A percentile compares a stretch with the other conserved stretches of the same genome.
Conservation (phyloP, 2,888 invertebrate genomes). For the Drosophila longiperda region DNA sequence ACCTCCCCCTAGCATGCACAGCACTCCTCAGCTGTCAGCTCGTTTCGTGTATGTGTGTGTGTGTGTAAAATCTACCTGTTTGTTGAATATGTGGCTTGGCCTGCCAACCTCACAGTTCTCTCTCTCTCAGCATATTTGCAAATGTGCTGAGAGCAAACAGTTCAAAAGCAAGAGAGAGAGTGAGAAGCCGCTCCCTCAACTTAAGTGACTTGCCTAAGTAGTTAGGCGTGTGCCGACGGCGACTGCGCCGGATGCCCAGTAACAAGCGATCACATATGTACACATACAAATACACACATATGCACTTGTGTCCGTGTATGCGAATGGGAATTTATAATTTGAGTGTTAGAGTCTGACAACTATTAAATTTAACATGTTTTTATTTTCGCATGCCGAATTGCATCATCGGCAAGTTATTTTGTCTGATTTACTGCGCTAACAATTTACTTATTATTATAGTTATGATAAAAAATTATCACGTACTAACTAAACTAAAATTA, state of each 20-base stretch:
- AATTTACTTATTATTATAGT: conserved; percentile 19
- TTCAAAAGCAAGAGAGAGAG: conserved; percentile 22
- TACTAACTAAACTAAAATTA: conserved; percentile 12
- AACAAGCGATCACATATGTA: conserved; percentile 30
- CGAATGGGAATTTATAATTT: conserved; percentile 34
- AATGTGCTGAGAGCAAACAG: conserved; percentile 20
- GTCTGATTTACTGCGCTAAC: conserved; percentile 51
- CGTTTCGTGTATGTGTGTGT: neutral
- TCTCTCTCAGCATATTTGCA: conserved; percentile 42
- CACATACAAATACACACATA: conserved; percentile 6
- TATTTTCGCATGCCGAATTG: conserved; percentile 59
- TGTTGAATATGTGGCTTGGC: conserved; percentile 52
- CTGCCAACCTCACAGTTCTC: conserved; percentile 5
- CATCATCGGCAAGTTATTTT: conserved; percentile 67
- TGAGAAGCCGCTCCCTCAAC: conserved; percentile 64
- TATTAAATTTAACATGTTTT: conserved; percentile 49
- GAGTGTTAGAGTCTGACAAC: conserved; percentile 30
- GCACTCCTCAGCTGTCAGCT: conserved; percentile 21
- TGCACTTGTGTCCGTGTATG: neutral
- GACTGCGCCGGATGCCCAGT: conserved; percentile 43
- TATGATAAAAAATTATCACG: conserved; percentile 64
- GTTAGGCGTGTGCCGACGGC: conserved; percentile 64
- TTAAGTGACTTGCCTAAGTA: conserved; percentile 70
- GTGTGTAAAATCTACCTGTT: conserved; percentile 47
- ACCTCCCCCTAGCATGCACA: neutral